These are phyloP conservation scores for Chlorospingus flavigularis DNA, from an alignment of 2,797 vertebrate species.

Conservation along the genomic window DNA sequence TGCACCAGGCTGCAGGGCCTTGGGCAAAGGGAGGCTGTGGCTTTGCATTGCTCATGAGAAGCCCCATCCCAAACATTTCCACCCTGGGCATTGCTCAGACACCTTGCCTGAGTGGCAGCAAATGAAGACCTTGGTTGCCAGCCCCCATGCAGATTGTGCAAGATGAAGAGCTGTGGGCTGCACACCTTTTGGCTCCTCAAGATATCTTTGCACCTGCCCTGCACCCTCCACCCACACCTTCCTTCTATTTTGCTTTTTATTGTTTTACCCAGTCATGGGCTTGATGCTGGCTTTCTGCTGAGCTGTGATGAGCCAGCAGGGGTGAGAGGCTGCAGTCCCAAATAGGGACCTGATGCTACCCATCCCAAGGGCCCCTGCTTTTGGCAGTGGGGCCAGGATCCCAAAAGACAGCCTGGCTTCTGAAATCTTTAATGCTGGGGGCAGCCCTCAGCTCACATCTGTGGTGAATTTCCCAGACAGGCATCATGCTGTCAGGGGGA, in stretches of 20 bases:
- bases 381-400: not conserved
- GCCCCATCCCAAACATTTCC: not conserved
- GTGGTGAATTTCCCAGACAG: not conserved
- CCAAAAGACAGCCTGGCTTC: not conserved
- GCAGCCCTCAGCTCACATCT: not conserved
- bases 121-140: not conserved
- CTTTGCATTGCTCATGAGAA: not conserved
- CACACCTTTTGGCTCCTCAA: not conserved
- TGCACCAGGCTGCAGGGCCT: rapidly evolving
- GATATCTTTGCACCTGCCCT: not conserved
- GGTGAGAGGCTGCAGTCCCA: not conserved
- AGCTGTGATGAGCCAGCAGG: not conserved
- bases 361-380: not conserved
- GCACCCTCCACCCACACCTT: constrained; percentile 15
- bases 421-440: not conserved
- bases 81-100: not conserved
- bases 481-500: not conserved
- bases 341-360: not conserved
- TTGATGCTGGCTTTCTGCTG: not conserved
- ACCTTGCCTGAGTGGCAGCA: not conserved
- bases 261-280: not conserved
- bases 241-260: not conserved
- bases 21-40: not conserved
- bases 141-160: not conserved
- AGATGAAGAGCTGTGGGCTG: not conserved